Conservation (phyloP, 2,888 invertebrate species). For the Dicyrtoma fusca region DNA sequence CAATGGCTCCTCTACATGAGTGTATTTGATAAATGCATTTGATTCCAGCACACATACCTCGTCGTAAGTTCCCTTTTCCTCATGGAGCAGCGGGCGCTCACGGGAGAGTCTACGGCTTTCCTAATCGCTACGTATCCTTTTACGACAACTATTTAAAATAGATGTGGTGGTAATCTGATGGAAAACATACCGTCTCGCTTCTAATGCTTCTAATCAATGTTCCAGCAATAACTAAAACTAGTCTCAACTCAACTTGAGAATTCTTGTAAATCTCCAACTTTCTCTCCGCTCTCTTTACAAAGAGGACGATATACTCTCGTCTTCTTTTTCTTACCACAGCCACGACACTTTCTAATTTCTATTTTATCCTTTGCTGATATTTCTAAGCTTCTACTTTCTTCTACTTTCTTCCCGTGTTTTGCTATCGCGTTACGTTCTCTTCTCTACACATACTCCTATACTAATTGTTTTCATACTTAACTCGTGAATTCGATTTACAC, state of each 20-base stretch:
- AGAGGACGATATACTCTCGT: no score
- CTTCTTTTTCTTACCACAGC: no score
- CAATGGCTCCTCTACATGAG: neutral
- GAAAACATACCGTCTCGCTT: neutral
- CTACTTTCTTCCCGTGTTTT: no score
- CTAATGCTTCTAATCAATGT: slow-evolving; percentile 7
- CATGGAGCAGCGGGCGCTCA: neutral
- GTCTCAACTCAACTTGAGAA: no score
- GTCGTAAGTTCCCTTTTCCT: neutral
- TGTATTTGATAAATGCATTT: slow-evolving; percentile 22
- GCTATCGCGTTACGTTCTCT: no score
- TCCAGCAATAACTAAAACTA: neutral
- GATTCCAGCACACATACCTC: neutral
- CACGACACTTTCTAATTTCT: no score
- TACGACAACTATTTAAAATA: neutral
- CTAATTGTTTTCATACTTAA: neutral
- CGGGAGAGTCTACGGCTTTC: slow-evolving; percentile 17
- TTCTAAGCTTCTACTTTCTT: no score
- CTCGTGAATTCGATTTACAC: neutral
- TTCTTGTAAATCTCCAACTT: neutral
- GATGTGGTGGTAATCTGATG: neutral
- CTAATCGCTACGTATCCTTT: slow-evolving; percentile 1
- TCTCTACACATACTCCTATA: no score
- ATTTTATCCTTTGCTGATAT: no score
- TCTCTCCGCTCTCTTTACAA: neutral